These are phyloP conservation scores for Cyprichromis sp. DNA, from an alignment of 2,113 vertebrate species.

Conservation along the genomic window DNA sequence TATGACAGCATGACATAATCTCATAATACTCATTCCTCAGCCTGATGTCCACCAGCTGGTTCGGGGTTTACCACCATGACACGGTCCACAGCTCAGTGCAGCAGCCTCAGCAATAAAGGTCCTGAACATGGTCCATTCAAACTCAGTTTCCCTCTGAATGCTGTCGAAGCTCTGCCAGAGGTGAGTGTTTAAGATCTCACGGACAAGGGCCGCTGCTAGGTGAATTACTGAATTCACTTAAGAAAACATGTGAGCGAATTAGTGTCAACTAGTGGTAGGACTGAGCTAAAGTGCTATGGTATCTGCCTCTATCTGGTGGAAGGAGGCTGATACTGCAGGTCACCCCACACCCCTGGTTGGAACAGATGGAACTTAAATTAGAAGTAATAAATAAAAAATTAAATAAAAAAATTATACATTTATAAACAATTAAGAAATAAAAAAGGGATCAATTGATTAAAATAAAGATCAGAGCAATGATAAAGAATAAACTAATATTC, in stretches of 20 bases:
- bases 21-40: neutral
- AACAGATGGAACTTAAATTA: neutral
- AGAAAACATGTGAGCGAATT: neutral
- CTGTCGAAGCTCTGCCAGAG: neutral
- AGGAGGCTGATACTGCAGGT: neutral
- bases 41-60: neutral
- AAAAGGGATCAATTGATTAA: neutral
- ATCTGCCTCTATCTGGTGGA: fast-evolving
- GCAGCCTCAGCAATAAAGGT: neutral
- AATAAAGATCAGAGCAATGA: neutral
- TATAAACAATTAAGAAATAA: neutral
- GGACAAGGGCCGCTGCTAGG: fast-evolving
- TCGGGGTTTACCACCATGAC: neutral
- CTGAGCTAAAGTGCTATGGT: fast-evolving
- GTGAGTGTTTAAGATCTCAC: neutral
- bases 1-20: neutral
- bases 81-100: fast-evolving
- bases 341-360: neutral
- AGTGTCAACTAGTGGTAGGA: neutral
- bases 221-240: neutral
- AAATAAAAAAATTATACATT: neutral
- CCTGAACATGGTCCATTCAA: neutral
- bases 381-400: neutral
- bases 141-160: neutral
- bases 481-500: neutral